Conservation (phyloP, 1,140 invertebrate genomes). For the Rhagoletis pomonella region DNA sequence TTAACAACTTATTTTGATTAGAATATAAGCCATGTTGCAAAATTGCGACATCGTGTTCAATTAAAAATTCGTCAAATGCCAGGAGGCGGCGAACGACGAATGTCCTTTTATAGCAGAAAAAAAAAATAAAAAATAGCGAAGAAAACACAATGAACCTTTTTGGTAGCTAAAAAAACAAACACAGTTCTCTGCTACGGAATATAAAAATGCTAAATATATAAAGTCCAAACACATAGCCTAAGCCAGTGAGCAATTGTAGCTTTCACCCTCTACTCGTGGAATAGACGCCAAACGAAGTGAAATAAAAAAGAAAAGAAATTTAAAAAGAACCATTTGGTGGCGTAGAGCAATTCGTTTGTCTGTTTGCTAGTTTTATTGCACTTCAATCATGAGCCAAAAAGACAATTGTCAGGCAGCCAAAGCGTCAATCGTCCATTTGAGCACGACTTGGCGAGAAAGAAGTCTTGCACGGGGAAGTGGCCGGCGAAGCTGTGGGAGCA, state of each 20-base stretch:
- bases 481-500: neutral
- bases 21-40: slow-evolving; percentile 42
- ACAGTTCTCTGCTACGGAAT: neutral
- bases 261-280: neutral
- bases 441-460: neutral
- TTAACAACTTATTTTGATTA: slow-evolving; percentile 40
- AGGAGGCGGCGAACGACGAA: neutral
- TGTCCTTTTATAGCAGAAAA: neutral
- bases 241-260: neutral
- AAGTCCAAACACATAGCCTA: neutral
- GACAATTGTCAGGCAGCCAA: slow-evolving; percentile 42
- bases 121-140: too few species aligned
- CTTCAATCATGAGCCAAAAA: slow-evolving; percentile 50
- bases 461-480: neutral
- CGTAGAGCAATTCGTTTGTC: neutral
- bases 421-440: slow-evolving; percentile 49
- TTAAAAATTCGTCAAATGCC: slow-evolving; percentile 52
- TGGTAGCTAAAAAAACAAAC: too few species aligned
- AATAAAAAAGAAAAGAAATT: neutral
- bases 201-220: neutral
- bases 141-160: too few species aligned
- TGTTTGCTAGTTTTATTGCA: slow-evolving; percentile 11
- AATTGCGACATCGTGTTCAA: slow-evolving; percentile 49
- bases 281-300: neutral
- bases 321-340: neutral